Base-by-base conservation (phyloP, 2,888 invertebrate genomes). In the Petrolisthes manimaculis region DNA sequence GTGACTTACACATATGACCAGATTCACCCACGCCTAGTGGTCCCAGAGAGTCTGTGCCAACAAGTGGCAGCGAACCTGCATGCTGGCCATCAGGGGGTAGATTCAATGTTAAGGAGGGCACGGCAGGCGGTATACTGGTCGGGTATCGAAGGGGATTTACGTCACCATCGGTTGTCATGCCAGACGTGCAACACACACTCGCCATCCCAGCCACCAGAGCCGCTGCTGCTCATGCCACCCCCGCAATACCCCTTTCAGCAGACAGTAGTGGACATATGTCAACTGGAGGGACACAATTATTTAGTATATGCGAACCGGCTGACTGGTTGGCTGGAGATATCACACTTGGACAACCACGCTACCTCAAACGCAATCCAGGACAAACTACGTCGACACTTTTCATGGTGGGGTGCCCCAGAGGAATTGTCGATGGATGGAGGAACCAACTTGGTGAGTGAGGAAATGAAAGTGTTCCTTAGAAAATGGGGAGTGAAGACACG, bases 51-150 rank as follows among this genome's bases (percentile, higher is more conserved):
- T 14, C n/a, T 75, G 24, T n/a, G 53, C 4, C 56, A 80, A 2
- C 51, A 24, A 14, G 77, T 82, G 51, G 55, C 55, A 2, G 54
- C 83, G 14, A 75, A 82, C 55, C 24, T 78, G 9, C 86, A 83
- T 54, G 37, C 80, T 37, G 56, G 80, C 61, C 80, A 80, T 24
- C 80, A 80, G 24, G 61, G 80, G 18, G 37, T 71, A 1, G 71
- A 78, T 21, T 78, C 54, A 9, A 87, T 87, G 83, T 51, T 83
- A 5, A 74, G 61, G 18, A 77, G 75, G 21, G 82, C 77, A 6
- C 71, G 77, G n/a, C 83, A 86, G 69, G 54, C 80, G 9, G 78
- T 78, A 54, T 78, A 78, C 78, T 78, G 78, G 78, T 54, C 78
- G 18, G 78, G 78, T 8, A 78, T 78, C 54, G n/a, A 54, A 4